Conservation (phyloP, 2,113 vertebrate genomes). For the Otocyon megalotis region DNA sequence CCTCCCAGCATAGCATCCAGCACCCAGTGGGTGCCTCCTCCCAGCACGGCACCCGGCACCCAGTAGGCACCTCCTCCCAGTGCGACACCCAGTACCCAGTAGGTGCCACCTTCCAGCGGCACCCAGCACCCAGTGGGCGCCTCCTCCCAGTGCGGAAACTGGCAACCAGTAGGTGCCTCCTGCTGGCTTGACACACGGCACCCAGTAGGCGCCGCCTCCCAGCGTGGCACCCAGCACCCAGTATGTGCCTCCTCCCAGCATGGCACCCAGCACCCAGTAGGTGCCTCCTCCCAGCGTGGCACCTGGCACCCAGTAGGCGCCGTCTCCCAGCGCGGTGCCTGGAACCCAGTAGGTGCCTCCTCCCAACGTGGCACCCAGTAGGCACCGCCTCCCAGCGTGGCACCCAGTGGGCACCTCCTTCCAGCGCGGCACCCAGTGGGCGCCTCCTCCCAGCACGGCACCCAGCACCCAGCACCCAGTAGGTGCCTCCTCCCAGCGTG, state of each 20-base stretch:
- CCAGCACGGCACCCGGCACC: background rate
- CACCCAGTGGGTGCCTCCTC: too few relatives aligned
- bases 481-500: background rate
- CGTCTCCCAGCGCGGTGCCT: background rate
- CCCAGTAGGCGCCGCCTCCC: too few relatives aligned
- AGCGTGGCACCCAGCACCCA: accelerated
- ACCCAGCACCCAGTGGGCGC: accelerated
- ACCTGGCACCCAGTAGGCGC: background rate
- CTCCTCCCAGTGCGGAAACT: background rate
- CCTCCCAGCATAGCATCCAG: too few relatives aligned
- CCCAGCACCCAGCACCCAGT: background rate
- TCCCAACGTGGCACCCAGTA: background rate
- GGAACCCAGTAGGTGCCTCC: background rate
- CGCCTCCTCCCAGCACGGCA: background rate
- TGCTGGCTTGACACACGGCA: too few relatives aligned
- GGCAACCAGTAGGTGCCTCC: background rate
- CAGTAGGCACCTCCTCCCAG: background rate
- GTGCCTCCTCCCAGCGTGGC: background rate
- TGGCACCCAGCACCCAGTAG: background rate
- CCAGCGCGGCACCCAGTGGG: background rate
- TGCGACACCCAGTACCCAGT: background rate
- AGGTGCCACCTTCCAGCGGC: background rate
- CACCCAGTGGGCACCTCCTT: too few relatives aligned
- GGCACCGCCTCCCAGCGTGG: too few relatives aligned
- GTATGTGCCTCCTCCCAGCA: background rate